Base-by-base conservation (phyloP, 2,888 invertebrate species). In the Erebia ligea region DNA sequence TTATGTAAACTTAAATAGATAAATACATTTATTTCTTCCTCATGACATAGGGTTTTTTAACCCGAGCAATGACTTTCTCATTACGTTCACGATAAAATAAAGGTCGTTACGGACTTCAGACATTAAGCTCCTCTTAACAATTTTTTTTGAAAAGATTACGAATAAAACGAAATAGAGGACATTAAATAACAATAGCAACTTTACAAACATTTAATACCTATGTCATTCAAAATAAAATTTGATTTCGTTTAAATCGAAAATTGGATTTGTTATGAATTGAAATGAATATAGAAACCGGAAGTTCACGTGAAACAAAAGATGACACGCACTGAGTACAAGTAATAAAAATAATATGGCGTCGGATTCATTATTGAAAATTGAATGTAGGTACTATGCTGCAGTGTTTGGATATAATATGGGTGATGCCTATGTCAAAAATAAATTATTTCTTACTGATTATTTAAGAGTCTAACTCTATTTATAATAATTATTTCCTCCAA, bases 1-100 rank as follows among this genome's bases (percentile, higher is more conserved):
- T 78, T 79, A 78, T 78, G 75, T 78, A 78, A 78, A 78, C 74
- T 25, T 75, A 71, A 75, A 76, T 78, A 79, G 79, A 80, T 77
- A 78, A 78, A 75, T 72, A 59, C 61, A 54, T 75, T 65, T 71
- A 66, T 66, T 77, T 77, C 80, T 79, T 80, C 81, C 79, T 82
- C 76, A 75, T 78, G 56, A 67, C 71, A 73, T 73, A 72, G 74
- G 73, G 74, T 75, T 74, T 73, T 42, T 77, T 78, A 76, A 78
- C 80, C 80, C 77, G 79, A 70, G 25, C 77, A 67, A 73, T 77
- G 77, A 74, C 77, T 73, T 73, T 19, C 54, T 50, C n/a, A 10
- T 50, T 25, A 21, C 9, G 56, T 56, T 68, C 45, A 68, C 68
- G 68, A 62, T 68, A 62, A 68, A 62, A 68, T 68, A 68, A 68